Evolutionary conservation across 2,797 vertebrate species (phyloP), one percentile per base, ranked within the genome.

Genomic region (Halcyon smyrnensis): DNA sequence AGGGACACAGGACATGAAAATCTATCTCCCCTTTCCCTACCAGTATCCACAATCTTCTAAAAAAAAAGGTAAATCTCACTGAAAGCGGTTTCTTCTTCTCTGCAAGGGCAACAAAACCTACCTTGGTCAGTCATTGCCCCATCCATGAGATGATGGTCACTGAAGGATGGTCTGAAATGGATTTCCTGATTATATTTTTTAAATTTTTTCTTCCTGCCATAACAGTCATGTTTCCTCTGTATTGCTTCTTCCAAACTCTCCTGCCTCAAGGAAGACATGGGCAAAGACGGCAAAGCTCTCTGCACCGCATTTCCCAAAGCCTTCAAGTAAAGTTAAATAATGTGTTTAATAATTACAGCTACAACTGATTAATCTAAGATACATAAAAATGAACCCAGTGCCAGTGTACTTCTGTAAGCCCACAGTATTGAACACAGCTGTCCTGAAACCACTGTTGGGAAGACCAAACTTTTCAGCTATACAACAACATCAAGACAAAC

Each of bases 71-170:
- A 24, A 68, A 60, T 16, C 32, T 27, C 27, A 15, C n/a, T 25
- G 12, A 25, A 10, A 50, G 6, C 0, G 0, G 53, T 25, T 63
- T 37, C 53, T 25, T 7, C 9, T 67, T 32, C 41, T 75, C 18
- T 76, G 4, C 8, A 84, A 9, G 8, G 8, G 9, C 15, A 48
- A 56, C 54, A 30, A 24, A 24, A 1, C 1, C 8, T 68, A 32
- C 6, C 18, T 20, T 50, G 10, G n/a, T 25, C 16, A 24, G 14
- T 63, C 43, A 1, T 54, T 80, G 73, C 4, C 9, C 16, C 19
- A n/a, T 37, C 28, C 19, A 10, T 1, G 13, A 25, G 34, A 19
- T 25, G 30, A 27, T 15, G 39, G 6, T 53, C 37, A 16, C 28
- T 27, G 48, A 30, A 71, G 8, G 21, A 30, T 15, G 24, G 12